Evolutionary conservation across 2,113 vertebrate genomes (phyloP).

Genomic region (Oplegnathus fasciatus): DNA sequence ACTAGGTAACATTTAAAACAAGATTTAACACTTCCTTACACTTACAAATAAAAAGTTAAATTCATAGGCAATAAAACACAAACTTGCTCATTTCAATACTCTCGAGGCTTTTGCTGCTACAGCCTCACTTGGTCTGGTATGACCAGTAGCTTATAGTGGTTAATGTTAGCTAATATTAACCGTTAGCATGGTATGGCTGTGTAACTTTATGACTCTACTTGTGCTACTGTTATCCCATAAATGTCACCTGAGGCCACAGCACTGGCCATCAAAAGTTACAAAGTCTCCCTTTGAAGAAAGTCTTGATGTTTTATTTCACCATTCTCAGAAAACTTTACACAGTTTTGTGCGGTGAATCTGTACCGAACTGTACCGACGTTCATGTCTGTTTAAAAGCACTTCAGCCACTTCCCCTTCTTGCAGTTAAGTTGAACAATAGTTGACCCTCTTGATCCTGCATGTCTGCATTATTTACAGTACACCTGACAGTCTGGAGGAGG

Average conservation of each 20-base stretch:
- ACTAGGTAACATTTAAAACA: neutral
- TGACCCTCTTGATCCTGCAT: slow-evolving; percentile 31
- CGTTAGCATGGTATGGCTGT: neutral
- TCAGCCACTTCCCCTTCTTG: neutral
- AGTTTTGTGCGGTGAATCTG: neutral
- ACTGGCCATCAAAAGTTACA: neutral
- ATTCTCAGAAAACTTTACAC: neutral
- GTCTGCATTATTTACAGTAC: slow-evolving; percentile 40
- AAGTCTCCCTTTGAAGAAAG: neutral
- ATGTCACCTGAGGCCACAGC: neutral
- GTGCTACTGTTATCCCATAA: neutral
- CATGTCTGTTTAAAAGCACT: neutral
- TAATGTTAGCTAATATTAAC: neutral
- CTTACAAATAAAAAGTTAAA: neutral
- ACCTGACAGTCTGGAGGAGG: slow-evolving; percentile 26
- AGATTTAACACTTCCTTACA: neutral
- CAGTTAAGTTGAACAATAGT: neutral
- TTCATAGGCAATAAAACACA: neutral
- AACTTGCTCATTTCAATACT: neutral
- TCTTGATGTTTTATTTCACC: neutral
- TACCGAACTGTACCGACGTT: no score
- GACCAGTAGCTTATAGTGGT: neutral
- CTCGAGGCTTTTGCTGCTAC: neutral
- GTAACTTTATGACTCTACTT: no score
- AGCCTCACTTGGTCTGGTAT: neutral